Evolutionary conservation across 2,797 vertebrate genomes (phyloP).

Genomic region (Cichlasoma orientale): DNA sequence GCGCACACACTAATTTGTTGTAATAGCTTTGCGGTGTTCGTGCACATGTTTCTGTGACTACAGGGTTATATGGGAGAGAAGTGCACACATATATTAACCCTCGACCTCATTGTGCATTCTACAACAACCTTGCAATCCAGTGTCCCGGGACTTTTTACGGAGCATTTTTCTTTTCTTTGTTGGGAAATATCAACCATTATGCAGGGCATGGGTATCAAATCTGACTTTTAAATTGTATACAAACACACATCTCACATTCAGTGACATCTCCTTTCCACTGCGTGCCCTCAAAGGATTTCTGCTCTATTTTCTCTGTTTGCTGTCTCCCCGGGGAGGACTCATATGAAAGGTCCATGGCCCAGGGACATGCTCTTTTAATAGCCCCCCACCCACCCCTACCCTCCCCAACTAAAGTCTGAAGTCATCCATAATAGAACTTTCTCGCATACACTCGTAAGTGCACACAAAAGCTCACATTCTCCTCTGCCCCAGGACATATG

Average conservation of each 20-base stretch:
- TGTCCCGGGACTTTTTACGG: conserved; percentile 53
- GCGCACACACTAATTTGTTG: conserved; percentile 3
- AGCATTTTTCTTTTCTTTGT: conserved; percentile 38
- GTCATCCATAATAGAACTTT: conserved; percentile 72
- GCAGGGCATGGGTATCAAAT: conserved; percentile 63
- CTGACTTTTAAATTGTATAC: conserved; percentile 75
- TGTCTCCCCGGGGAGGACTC: conserved; percentile 53
- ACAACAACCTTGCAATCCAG: neutral
- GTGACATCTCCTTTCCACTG: conserved; percentile 46
- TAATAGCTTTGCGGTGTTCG: neutral
- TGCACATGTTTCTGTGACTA: conserved; percentile 1
- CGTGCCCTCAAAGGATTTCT: conserved; percentile 41
- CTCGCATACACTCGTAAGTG: neutral
- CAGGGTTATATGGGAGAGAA: conserved; percentile 54
- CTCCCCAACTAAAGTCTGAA: conserved; percentile 68
- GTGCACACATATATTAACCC: conserved; percentile 36
- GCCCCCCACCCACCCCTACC: conserved; percentile 40
- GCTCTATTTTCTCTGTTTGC: conserved; percentile 51
- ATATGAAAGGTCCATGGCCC: conserved; percentile 68
- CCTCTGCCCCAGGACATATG: conserved; percentile 55
- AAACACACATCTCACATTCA: conserved; percentile 63
- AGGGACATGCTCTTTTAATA: conserved; percentile 78
- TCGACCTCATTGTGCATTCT: conserved; percentile 59
- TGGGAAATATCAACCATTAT: conserved; percentile 56
- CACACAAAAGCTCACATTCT: conserved; percentile 19